Evolutionary conservation across 1,140 invertebrate genomes (phyloP).

Genomic region (Drosophila navojoa): DNA sequence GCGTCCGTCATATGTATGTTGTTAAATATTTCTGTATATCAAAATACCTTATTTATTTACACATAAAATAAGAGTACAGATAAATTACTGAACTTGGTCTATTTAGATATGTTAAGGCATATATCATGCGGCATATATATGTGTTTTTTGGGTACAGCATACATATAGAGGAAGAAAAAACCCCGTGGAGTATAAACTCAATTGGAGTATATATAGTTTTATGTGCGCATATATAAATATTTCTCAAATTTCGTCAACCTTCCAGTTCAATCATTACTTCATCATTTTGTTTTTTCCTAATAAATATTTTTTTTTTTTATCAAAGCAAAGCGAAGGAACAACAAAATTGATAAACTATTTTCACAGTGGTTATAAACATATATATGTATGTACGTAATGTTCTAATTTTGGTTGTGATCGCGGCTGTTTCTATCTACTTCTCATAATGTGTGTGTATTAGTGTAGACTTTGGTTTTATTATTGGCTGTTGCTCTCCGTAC

Average conservation of each 20-base stretch:
- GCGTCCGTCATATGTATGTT: neutral
- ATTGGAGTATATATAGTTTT: neutral
- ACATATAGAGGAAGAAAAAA: too few relatives aligned
- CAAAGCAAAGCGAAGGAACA: conserved; percentile 16
- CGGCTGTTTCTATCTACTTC: conserved; percentile 13
- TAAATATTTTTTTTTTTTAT: conserved; percentile 19
- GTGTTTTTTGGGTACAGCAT: too few relatives aligned
- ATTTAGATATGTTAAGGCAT: too few relatives aligned
- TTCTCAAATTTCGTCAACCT: neutral
- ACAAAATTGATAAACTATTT: conserved; percentile 45
- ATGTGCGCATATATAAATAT: neutral
- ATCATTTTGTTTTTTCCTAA: conserved; percentile 8
- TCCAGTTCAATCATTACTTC: neutral
- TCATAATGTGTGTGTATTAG: conserved; percentile 3
- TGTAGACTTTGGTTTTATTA: conserved; percentile 30
- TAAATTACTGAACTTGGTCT: too few relatives aligned
- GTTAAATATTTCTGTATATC: neutral
- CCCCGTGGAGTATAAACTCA: neutral
- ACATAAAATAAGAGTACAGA: too few relatives aligned
- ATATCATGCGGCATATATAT: too few relatives aligned
- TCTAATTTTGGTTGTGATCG: conserved; percentile 63
- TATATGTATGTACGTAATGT: conserved; percentile 66
- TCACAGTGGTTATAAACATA: conserved; percentile 35
- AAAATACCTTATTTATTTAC: too few relatives aligned
- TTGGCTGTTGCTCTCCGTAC: conserved; percentile 1